Conservation (phyloP, 2,797 vertebrate genomes). For the Chelon auratus region DNA sequence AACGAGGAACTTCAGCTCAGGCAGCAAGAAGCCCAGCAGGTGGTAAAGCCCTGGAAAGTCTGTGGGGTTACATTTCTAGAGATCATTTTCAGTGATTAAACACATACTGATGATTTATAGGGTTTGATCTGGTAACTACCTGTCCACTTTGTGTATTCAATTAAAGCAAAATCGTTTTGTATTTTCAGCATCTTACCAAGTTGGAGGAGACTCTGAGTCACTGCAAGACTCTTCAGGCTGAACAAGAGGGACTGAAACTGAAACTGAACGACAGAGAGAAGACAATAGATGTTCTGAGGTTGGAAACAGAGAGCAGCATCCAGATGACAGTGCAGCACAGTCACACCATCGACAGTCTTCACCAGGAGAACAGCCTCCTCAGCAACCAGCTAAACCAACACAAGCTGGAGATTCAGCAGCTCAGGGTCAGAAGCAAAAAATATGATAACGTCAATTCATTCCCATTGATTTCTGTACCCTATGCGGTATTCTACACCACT, state of each 20-base stretch:
- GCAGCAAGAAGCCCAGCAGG: slow-evolving; percentile 75
- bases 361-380: slow-evolving; percentile 83
- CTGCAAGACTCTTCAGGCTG: slow-evolving; percentile 57
- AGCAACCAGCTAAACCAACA: slow-evolving; percentile 79
- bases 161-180: slow-evolving; percentile 5
- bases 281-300: slow-evolving; percentile 69
- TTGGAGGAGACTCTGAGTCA: slow-evolving; percentile 55
- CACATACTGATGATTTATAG: not conserved
- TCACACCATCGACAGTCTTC: slow-evolving; percentile 67
- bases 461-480: not conserved
- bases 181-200: slow-evolving; percentile 48
- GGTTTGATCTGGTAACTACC: not conserved
- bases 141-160: not conserved
- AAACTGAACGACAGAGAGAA: slow-evolving; percentile 82
- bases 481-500: not conserved
- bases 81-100: not conserved
- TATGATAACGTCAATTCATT: not conserved
- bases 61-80: not conserved
- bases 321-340: slow-evolving; percentile 76
- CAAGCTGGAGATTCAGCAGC: slow-evolving; percentile 81
- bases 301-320: slow-evolving; percentile 78
- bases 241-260: slow-evolving; percentile 76
- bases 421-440: slow-evolving; percentile 75
- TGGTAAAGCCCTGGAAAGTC: slow-evolving; percentile 18
- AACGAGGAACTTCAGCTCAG: slow-evolving; percentile 74